These are phyloP conservation scores for Enteromius trimaculatus DNA, from an alignment of 2,797 vertebrate genomes.

Conservation along the genomic window DNA sequence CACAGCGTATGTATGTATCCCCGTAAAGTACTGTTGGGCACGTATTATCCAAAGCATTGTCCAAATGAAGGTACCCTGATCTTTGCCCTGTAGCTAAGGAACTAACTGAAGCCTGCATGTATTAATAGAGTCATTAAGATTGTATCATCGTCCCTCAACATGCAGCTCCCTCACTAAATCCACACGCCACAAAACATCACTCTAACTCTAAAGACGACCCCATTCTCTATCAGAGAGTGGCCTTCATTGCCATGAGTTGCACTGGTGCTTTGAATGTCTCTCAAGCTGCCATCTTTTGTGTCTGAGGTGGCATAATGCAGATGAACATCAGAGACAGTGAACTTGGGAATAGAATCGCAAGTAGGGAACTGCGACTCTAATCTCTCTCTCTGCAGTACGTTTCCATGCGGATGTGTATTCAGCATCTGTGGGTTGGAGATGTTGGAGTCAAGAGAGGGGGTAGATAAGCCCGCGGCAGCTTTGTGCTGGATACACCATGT, in stretches of 20 bases:
- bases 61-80: slow-evolving; percentile 21
- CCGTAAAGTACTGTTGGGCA: too few relatives aligned
- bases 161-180: background rate
- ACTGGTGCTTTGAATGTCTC: slow-evolving; percentile 10
- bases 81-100: slow-evolving; percentile 21
- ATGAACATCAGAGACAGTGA: background rate
- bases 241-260: background rate
- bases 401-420: background rate
- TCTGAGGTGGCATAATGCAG: background rate
- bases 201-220: background rate
- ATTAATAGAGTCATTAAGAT: background rate
- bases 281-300: background rate
- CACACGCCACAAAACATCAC: background rate
- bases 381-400: background rate
- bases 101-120: slow-evolving; percentile 23
- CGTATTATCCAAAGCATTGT: background rate
- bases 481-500: slow-evolving; percentile 13
- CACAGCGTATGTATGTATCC: background rate
- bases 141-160: slow-evolving; percentile 7
- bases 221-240: background rate
- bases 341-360: background rate
- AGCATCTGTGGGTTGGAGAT: slow-evolving; percentile 18
- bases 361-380: background rate
- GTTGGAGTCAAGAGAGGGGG: slow-evolving; percentile 19
- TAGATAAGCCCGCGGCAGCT: background rate